Evolutionary conservation across 2,797 vertebrate genomes (phyloP), one percentile per base, ranked within the genome.

Genomic region (Apodemus agrarius): DNA sequence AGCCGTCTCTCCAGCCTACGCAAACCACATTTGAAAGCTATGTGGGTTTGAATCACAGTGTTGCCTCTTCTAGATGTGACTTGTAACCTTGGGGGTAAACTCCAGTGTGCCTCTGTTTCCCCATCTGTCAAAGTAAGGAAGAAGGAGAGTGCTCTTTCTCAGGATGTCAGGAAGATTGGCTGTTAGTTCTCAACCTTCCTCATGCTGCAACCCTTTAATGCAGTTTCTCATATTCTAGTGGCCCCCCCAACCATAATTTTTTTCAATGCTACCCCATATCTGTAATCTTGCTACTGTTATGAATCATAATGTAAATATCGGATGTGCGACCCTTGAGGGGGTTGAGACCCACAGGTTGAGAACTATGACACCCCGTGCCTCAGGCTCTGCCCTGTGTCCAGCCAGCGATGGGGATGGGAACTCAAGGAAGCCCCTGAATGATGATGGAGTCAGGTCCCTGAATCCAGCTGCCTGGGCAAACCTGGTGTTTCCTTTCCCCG

Each of bases 71-170:
- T 54, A 57, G 34, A 85, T 46, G 69, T 1, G 46, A 88, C n/a
- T 19, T 11, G 9, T n/a, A 43, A 65, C n/a, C 26, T 34, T 90
- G 69, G 31, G n/a, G 10, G 54, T 69, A 9, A 37, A 22, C n/a
- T 19, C 82, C 37, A 14, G 24, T 95, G 72, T 88, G 86, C 87
- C 63, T 57, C 52, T n/a, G 43, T 85, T 82, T 96, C 43, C 61
- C 61, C 31, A 63, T 78, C 59, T 74, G 19, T 65, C 49, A 61
- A 85, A 69, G 19, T 21, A n/a, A 63, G 82, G 83, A 67, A 67
- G 19, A 67, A 67, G 19, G 22, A 37, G 3, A 22, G 14, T 19
- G 13, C 11, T 37, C 6, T n/a, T 2, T 24, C 34, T 80, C 17
- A 3, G 24, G 16, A 26, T 61, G 13, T 65, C 10, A 2, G 13